phyloP scores from a whole-genome alignment of 2,888 invertebrate genomes.

The Drosophila pseudotalamancana region DNA sequence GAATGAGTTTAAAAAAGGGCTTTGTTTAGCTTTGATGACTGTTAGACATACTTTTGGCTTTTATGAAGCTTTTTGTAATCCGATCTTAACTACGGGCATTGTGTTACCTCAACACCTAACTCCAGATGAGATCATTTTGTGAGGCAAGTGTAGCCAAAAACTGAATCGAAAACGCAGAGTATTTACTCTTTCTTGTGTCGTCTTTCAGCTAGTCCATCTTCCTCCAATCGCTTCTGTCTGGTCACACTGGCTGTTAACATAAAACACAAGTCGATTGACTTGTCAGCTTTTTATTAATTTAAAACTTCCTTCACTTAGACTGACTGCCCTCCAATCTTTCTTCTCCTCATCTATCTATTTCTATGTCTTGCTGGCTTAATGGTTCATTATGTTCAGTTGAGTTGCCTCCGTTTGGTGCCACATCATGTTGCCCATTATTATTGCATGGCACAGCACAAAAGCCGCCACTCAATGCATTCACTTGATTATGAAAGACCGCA shows the following conservation, averaged over 20 bases:
- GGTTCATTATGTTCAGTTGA: constrained; percentile 44
- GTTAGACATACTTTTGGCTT: constrained; percentile 16
- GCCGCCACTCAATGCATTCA: constrained; percentile 63
- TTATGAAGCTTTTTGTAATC: constrained; percentile 28
- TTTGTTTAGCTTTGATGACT: constrained; percentile 31
- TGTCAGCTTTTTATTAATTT: constrained; percentile 49
- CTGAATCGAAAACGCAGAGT: not conserved
- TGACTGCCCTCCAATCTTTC: not conserved
- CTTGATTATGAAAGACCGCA: constrained; percentile 61
- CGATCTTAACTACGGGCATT: constrained; percentile 23
- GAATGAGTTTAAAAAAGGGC: constrained; percentile 3
- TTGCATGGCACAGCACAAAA: constrained; percentile 50
- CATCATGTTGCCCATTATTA: constrained; percentile 48
- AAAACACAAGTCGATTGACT: constrained; percentile 31
- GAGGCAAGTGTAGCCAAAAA: not conserved
- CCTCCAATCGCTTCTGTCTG: constrained; percentile 10
- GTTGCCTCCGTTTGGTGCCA: constrained; percentile 20
- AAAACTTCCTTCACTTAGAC: constrained; percentile 19
- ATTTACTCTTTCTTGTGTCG: not conserved
- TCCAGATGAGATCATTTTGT: constrained; percentile 22
- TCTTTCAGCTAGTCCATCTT: constrained; percentile 24
- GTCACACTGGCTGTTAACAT: constrained; percentile 22
- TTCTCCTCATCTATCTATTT: not conserved
- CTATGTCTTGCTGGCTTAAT: not conserved
- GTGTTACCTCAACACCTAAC: constrained; percentile 3